These are phyloP conservation scores for Eidolon helvum DNA, from an alignment of 2,113 vertebrate species.

Conservation along the genomic window DNA sequence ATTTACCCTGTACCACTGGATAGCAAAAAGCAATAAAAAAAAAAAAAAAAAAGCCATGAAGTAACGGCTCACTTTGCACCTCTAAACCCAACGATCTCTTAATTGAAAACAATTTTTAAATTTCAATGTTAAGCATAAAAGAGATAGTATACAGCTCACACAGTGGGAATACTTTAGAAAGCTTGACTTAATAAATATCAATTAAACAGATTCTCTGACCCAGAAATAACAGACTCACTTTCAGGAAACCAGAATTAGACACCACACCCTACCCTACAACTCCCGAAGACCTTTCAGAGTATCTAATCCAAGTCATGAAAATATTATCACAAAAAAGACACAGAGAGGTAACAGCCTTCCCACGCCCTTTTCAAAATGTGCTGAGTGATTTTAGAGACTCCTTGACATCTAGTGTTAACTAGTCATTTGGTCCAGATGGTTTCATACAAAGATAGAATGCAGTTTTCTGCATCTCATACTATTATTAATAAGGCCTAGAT, in stretches of 20 bases:
- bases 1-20: background rate
- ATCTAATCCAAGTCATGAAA: background rate
- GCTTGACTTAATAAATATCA: constrained; percentile 21
- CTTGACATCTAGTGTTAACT: background rate
- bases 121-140: constrained; percentile 16
- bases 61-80: background rate
- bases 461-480: background rate
- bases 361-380: background rate
- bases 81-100: constrained; percentile 5
- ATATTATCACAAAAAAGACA: background rate
- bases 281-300: background rate
- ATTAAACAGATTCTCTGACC: background rate
- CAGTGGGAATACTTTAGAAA: background rate
- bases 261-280: rapidly evolving
- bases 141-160: background rate
- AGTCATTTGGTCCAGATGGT: background rate
- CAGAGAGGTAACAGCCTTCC: background rate
- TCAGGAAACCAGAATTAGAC: background rate
- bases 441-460: constrained; percentile 5
- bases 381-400: background rate
- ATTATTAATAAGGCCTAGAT: background rate
- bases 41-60: too few relatives aligned
- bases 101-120: background rate
- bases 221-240: background rate
- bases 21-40: background rate